Percentiles rank a stretch among this genome's conserved stretches.
phyloP scores from a whole-genome alignment of 2,888 invertebrate species.

The Thereva unica region DNA sequence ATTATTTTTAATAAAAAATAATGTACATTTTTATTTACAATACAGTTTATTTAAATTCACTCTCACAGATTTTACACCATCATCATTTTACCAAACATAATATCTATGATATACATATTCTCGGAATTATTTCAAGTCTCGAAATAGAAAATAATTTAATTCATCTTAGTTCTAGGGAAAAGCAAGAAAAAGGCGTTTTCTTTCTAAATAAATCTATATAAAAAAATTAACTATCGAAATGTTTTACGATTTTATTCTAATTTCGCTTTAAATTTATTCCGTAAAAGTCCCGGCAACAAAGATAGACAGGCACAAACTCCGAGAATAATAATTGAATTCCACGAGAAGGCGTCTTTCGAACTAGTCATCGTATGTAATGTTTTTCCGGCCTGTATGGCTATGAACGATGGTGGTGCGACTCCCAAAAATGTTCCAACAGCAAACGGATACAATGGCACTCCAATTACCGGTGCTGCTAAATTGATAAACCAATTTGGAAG shows the following conservation, averaged over 20 bases:
- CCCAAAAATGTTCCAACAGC: constrained; percentile 95
- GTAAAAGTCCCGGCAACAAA: constrained; percentile 84
- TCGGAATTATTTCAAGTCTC: too few species aligned
- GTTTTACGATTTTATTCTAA: constrained; percentile 64
- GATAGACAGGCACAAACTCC: constrained; percentile 80
- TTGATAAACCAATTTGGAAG: constrained; percentile 98
- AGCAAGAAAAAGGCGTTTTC: too few species aligned
- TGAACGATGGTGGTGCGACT: constrained; percentile 95
- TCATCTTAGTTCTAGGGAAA: too few species aligned
- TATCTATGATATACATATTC: too few species aligned
- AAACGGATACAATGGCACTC: constrained; percentile 91
- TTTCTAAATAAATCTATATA: too few species aligned
- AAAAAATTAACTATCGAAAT: too few species aligned
- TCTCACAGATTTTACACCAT: too few species aligned
- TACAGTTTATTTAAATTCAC: too few species aligned
- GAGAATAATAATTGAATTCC: constrained; percentile 80
- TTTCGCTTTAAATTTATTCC: constrained; percentile 76
- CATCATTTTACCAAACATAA: too few species aligned
- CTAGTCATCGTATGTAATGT: constrained; percentile 92
- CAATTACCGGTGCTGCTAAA: constrained; percentile 93
- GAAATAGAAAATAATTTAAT: too few species aligned
- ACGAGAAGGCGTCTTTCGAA: constrained; percentile 84
- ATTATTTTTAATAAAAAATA: too few species aligned
- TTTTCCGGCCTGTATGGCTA: constrained; percentile 97
- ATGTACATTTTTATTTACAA: too few species aligned